Evolutionary conservation across 64 coral and sea anemone species (phyloP).

Genomic region (Montipora capricornis): DNA sequence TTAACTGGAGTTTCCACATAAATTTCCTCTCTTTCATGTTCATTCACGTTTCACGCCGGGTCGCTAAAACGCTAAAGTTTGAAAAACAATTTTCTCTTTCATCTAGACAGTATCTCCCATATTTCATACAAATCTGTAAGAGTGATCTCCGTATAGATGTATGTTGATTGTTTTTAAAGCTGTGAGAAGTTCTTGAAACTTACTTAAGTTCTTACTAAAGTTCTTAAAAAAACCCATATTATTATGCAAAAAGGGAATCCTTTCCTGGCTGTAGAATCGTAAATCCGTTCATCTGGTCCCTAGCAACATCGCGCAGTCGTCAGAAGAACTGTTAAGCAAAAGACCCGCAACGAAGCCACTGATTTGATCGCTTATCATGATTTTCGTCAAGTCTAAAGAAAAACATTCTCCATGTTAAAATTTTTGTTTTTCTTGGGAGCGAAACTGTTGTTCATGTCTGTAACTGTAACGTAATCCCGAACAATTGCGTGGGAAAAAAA

Average conservation of each 20-base stretch:
- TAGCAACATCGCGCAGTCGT: neutral
- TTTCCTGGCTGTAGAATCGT: neutral
- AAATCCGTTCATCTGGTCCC: neutral
- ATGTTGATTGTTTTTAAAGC: neutral
- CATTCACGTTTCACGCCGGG: neutral
- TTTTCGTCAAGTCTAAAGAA: slow-evolving; percentile 36
- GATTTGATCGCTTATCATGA: neutral
- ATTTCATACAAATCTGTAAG: too few relatives aligned
- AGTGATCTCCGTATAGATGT: too few relatives aligned
- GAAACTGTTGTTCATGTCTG: slow-evolving; percentile 20
- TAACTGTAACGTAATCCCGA: slow-evolving; percentile 5
- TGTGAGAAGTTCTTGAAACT: neutral
- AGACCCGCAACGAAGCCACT: neutral
- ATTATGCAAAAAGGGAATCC: neutral
- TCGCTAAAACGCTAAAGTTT: neutral
- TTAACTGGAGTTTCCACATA: neutral
- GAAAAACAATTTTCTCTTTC: neutral
- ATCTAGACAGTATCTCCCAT: too few relatives aligned
- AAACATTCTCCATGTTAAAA: slow-evolving; percentile 35
- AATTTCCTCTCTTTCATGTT: too few relatives aligned
- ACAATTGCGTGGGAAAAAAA: slow-evolving; percentile 19
- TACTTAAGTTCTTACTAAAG: neutral
- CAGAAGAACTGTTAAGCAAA: neutral
- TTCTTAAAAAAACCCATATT: too few relatives aligned
- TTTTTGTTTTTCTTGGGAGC: slow-evolving; percentile 19